A percentile compares a stretch with the other conserved stretches of the same genome.
phyloP scores from a whole-genome alignment of 1,140 invertebrate genomes.

The Drosophila arizonae region DNA sequence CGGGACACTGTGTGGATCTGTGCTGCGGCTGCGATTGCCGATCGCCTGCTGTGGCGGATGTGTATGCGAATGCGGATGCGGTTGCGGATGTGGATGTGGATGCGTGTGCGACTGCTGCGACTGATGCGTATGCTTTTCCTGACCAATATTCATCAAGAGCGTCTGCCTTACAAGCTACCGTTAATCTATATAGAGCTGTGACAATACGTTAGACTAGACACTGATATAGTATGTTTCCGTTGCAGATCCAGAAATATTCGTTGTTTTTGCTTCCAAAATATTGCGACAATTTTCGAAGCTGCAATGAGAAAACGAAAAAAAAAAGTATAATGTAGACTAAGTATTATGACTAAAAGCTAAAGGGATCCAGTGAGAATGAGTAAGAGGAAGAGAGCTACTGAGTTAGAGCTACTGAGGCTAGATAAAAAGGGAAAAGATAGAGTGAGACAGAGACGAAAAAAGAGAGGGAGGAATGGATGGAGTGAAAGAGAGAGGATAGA shows the following conservation, averaged over 20 bases:
- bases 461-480: no score
- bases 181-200: constrained; percentile 45
- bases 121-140: constrained; percentile 66
- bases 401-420: no score
- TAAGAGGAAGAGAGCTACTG: no score
- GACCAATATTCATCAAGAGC: constrained; percentile 72
- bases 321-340: no score
- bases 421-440: background rate
- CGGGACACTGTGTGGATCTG: background rate
- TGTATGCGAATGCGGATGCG: background rate
- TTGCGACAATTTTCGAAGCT: constrained; percentile 22
- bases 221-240: constrained; percentile 5
- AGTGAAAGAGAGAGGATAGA: no score
- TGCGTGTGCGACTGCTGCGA: constrained; percentile 38
- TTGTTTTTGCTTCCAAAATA: constrained; percentile 1
- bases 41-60: background rate
- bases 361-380: no score
- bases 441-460: no score
- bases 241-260: constrained; percentile 19
- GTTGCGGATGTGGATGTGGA: constrained; percentile 27
- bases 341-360: no score
- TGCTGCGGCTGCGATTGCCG: background rate
- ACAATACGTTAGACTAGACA: constrained; percentile 58
- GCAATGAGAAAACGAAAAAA: constrained; percentile 12
- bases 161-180: constrained; percentile 45